phyloP scores from a whole-genome alignment of 2,888 invertebrate genomes.

The Brachypalpus laphriformis region DNA sequence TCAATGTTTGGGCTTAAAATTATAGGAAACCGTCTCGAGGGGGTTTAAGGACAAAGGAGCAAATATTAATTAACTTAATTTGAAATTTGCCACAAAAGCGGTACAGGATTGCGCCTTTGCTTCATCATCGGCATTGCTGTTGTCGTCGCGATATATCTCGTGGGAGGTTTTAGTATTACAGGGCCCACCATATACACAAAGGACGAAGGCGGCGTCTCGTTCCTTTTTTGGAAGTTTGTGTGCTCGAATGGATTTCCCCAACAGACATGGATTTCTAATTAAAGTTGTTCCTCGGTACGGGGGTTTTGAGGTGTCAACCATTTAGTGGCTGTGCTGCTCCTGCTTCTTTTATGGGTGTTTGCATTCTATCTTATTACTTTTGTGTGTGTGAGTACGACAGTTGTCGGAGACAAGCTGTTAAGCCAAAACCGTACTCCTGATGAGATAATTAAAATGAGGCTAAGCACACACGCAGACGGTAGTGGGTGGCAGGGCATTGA shows the following conservation, averaged over 20 bases:
- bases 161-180: conserved; percentile 26
- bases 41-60: conserved; percentile 18
- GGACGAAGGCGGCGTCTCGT: conserved; percentile 17
- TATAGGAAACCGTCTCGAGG: not conserved
- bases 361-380: conserved; percentile 35
- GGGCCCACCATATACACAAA: not conserved
- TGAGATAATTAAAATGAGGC: conserved; percentile 24
- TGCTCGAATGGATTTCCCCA: conserved; percentile 29
- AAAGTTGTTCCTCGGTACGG: conserved; percentile 51
- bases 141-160: conserved; percentile 25
- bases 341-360: conserved; percentile 53
- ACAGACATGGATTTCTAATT: conserved; percentile 68
- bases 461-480: not conserved
- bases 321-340: conserved; percentile 56
- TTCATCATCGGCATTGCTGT: not conserved
- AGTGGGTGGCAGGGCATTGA: not conserved
- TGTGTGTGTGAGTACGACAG: not conserved
- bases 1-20: conserved; percentile 27
- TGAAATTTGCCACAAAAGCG: conserved; percentile 68
- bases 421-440: conserved; percentile 31
- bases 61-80: conserved; percentile 74
- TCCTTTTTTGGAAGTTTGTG: conserved; percentile 39
- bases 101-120: conserved; percentile 45
- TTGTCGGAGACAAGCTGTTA: not conserved
- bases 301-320: conserved; percentile 49